phyloP scores from a whole-genome alignment of 2,797 vertebrate species.

The Tenualosa ilisha region DNA sequence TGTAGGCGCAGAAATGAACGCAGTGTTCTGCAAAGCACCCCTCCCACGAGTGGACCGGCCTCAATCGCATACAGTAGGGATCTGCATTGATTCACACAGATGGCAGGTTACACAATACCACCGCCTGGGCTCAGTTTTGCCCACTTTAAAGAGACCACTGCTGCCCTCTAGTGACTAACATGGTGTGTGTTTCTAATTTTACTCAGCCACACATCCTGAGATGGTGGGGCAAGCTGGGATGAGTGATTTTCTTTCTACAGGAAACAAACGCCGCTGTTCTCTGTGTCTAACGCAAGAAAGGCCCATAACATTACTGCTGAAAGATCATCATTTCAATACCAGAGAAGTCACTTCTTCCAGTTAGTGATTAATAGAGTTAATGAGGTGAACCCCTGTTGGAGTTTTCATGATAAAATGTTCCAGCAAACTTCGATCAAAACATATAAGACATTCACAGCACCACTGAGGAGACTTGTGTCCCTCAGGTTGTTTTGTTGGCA shows the following conservation, averaged over 20 bases:
- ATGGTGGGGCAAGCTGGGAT: not conserved
- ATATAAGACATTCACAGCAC: not conserved
- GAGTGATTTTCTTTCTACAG: not conserved
- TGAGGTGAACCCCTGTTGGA: not conserved
- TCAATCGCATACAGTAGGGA: not conserved
- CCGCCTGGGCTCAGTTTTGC: not conserved
- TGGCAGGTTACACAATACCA: slow-evolving; percentile 16
- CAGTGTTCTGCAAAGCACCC: not conserved
- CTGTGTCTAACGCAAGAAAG: not conserved
- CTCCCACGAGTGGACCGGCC: slow-evolving; percentile 22
- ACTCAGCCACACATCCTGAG: not conserved
- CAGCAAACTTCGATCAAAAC: not conserved
- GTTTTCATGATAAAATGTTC: not conserved
- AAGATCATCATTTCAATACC: not conserved
- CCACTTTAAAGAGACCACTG: slow-evolving; percentile 19
- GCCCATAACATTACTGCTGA: not conserved
- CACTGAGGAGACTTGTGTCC: not conserved
- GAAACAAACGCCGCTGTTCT: not conserved
- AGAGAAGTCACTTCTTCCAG: not conserved
- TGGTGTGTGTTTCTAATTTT: not conserved
- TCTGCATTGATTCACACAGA: slow-evolving; percentile 24
- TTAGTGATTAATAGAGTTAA: not conserved
- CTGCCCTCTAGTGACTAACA: slow-evolving; percentile 41
- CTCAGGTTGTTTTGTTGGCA: not conserved
- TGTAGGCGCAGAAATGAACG: not conserved